phyloP scores from a whole-genome alignment of 2,113 vertebrate species.

The Petromus typicus region DNA sequence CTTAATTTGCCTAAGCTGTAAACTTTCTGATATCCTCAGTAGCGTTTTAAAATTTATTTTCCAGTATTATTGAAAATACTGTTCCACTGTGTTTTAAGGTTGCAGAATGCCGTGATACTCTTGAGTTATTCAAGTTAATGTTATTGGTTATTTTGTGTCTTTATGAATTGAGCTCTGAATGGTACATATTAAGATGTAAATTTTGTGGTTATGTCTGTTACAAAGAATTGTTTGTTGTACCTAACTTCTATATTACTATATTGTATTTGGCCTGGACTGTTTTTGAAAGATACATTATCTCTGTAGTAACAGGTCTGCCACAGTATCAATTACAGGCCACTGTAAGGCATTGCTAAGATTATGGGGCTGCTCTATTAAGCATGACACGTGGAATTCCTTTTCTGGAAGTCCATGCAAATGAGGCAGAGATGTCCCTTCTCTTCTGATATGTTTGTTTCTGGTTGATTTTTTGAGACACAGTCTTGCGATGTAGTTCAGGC shows the following conservation, averaged over 20 bases:
- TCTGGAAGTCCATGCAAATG: neutral
- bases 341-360: neutral
- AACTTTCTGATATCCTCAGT: conserved; percentile 9
- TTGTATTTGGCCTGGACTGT: neutral
- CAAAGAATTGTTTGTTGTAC: neutral
- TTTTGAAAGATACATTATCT: neutral
- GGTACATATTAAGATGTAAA: neutral
- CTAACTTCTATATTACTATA: neutral
- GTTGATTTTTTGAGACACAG: too few species aligned
- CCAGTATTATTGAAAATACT: conserved; percentile 27
- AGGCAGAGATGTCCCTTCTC: neutral
- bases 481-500: too few species aligned
- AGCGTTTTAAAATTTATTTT: conserved; percentile 45
- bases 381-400: neutral
- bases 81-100: neutral
- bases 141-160: neutral
- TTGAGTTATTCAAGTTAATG: conserved; percentile 7
- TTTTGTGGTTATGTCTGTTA: neutral
- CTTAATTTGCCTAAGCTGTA: neutral
- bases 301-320: neutral
- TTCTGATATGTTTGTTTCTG: too few species aligned
- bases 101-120: neutral
- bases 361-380: neutral
- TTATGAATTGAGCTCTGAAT: neutral
- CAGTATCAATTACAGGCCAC: neutral